These are phyloP conservation scores for Silurus glanis DNA, from an alignment of 2,113 vertebrate species.

Conservation along the genomic window DNA sequence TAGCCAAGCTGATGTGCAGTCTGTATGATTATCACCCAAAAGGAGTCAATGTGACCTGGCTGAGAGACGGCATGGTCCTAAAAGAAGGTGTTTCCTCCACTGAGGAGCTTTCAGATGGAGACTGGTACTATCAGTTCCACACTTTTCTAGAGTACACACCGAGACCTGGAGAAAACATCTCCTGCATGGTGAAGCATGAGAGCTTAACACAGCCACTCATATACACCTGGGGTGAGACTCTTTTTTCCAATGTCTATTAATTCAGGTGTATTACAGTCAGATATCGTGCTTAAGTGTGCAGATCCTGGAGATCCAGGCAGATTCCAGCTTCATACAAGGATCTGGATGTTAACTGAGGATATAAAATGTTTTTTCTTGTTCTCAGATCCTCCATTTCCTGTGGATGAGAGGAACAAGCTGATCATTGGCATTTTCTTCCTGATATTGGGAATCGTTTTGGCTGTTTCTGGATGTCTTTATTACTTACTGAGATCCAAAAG, in stretches of 20 bases:
- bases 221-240: constrained; percentile 1
- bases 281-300: not conserved
- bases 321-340: not conserved
- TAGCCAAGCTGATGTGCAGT: constrained; percentile 45
- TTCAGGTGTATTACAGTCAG: no score
- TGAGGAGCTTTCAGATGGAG: constrained; percentile 50
- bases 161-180: constrained; percentile 53
- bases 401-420: not conserved
- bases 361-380: not conserved
- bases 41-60: constrained; percentile 52
- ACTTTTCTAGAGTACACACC: constrained; percentile 52
- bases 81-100: constrained; percentile 37
- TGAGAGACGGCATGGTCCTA: constrained; percentile 45
- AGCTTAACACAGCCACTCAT: constrained; percentile 38
- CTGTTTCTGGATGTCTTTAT: not conserved
- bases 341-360: not conserved
- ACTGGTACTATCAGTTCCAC: constrained; percentile 60
- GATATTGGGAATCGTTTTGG: not conserved
- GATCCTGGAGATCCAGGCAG: not conserved
- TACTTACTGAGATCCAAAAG: not conserved
- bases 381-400: not conserved
- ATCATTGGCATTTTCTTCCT: not conserved
- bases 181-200: constrained; percentile 53
- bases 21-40: constrained; percentile 50
- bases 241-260: not conserved